A percentile compares a stretch with the other conserved stretches of the same genome.
These are phyloP conservation scores for Selene dorsalis DNA, from an alignment of 2,797 vertebrate species.

Conservation along the genomic window DNA sequence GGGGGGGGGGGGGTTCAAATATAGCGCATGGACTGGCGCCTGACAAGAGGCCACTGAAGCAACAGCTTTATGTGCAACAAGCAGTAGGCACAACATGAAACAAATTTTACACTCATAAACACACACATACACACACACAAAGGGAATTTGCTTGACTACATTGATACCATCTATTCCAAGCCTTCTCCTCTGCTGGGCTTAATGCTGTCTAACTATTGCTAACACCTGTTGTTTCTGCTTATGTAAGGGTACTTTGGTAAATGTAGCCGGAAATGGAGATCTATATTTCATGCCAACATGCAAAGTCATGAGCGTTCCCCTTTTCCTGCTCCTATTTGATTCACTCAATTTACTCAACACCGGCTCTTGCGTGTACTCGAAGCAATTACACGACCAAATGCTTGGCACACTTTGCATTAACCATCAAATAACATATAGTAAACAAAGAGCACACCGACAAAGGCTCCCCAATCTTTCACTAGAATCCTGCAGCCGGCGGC, in stretches of 20 bases:
- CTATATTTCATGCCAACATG: conserved; percentile 53
- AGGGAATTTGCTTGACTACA: conserved; percentile 59
- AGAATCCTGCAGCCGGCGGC: not conserved
- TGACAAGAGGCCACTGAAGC: conserved; percentile 48
- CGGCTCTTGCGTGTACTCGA: not conserved
- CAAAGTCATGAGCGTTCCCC: conserved; percentile 43
- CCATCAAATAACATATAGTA: not conserved
- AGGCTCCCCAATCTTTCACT: not conserved
- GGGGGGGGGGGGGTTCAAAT: conserved; percentile 62
- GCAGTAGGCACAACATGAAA: conserved; percentile 65
- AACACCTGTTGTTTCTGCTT: conserved; percentile 77
- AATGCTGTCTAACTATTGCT: conserved; percentile 61
- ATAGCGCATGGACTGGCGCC: conserved; percentile 71
- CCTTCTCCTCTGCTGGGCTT: conserved; percentile 46
- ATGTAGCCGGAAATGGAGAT: conserved; percentile 68
- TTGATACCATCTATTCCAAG: conserved; percentile 59
- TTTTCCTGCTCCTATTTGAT: conserved; percentile 18
- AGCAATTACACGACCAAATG: conserved; percentile 1
- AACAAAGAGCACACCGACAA: not conserved
- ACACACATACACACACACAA: conserved; percentile 38
- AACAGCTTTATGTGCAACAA: conserved; percentile 58
- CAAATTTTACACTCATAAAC: conserved; percentile 52
- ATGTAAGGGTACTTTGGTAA: conserved; percentile 62
- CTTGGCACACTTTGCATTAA: not conserved
- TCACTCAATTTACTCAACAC: conserved; percentile 15